phyloP scores from a whole-genome alignment of 1,140 invertebrate species.

The Streblospio benedicti region DNA sequence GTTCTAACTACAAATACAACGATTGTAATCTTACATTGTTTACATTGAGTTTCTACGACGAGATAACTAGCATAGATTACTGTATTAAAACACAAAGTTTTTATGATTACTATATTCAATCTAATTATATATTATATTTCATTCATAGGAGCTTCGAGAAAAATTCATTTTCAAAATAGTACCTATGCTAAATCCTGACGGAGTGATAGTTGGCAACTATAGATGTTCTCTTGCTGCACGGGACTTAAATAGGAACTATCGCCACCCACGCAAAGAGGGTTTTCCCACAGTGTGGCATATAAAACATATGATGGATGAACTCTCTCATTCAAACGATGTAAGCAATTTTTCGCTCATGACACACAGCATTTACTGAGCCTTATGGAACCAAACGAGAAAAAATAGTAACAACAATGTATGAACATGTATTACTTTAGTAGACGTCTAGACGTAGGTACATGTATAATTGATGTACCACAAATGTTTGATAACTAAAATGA shows the following conservation, averaged over 20 bases:
- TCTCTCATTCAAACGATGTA: slow-evolving; percentile 5
- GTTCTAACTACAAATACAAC: no score
- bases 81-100: not conserved
- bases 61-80: no score
- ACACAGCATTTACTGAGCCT: no score
- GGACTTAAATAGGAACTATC: slow-evolving; percentile 48
- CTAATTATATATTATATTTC: not conserved
- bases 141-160: slow-evolving; percentile 37
- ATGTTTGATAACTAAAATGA: no score
- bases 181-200: slow-evolving; percentile 50
- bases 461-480: no score
- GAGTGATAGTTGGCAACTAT: slow-evolving; percentile 49
- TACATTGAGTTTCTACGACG: no score
- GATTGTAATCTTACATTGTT: no score
- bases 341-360: no score
- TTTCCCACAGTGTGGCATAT: slow-evolving; percentile 46
- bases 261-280: slow-evolving; percentile 39
- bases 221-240: slow-evolving; percentile 45
- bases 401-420: no score
- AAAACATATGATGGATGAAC: slow-evolving; percentile 44
- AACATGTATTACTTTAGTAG: no score
- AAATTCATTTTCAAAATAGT: slow-evolving; percentile 49
- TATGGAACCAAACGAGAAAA: no score
- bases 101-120: not conserved
- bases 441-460: no score